Conservation (phyloP, 2,113 vertebrate genomes). For the Poeciliopsis occidentalis region DNA sequence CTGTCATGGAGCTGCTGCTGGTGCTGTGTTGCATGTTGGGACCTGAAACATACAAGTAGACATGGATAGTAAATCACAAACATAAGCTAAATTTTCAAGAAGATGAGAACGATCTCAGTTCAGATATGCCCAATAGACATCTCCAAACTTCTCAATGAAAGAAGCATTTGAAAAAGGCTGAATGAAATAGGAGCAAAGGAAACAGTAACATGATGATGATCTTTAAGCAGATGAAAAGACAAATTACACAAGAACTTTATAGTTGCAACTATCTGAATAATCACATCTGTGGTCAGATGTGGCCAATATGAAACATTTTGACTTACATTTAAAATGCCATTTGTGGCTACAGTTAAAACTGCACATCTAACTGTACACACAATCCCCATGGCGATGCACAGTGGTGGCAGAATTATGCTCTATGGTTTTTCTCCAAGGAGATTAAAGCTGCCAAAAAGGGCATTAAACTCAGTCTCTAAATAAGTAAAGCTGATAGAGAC, state of each 20-base stretch:
- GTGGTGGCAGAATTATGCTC: background rate
- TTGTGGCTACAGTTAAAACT: background rate
- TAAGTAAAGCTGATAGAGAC: background rate
- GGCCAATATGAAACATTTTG: background rate
- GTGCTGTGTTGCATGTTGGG: constrained; percentile 86
- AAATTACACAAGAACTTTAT: background rate
- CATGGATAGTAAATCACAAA: background rate
- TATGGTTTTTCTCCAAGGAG: background rate
- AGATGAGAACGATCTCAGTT: background rate
- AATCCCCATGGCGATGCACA: background rate
- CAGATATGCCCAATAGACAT: constrained; percentile 5
- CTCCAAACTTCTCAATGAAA: background rate
- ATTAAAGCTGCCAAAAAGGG: background rate
- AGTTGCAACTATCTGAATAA: background rate
- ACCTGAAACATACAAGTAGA: constrained; percentile 72
- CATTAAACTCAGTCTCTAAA: background rate
- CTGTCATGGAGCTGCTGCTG: constrained; percentile 72
- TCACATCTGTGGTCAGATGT: no score
- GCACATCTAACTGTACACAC: background rate
- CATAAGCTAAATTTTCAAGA: background rate
- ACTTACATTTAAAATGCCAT: background rate
- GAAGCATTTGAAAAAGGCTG: background rate
- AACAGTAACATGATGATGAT: background rate
- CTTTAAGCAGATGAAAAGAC: background rate
- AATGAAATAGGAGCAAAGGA: constrained; percentile 17